phyloP scores from a whole-genome alignment of 2,888 invertebrate genomes.

The Agriopis marginaria region DNA sequence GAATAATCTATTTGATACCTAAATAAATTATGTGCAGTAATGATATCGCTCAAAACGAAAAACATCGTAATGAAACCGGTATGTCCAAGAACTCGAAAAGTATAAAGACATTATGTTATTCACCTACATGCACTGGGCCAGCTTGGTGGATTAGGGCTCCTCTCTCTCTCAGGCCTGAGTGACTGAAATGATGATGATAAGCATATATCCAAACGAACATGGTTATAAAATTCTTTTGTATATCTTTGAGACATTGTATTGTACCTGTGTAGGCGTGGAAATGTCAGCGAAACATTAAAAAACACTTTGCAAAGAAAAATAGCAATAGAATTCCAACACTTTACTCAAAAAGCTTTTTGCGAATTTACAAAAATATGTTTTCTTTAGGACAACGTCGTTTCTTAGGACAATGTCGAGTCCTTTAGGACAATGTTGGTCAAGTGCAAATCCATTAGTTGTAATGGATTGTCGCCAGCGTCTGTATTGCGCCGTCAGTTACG shows the following conservation, averaged over 20 bases:
- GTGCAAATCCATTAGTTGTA: slow-evolving; percentile 63
- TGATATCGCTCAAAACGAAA: too few species aligned
- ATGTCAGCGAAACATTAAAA: slow-evolving; percentile 19
- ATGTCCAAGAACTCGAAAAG: too few species aligned
- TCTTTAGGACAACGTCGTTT: slow-evolving; percentile 23
- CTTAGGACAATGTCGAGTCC: slow-evolving; percentile 31
- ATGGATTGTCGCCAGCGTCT: slow-evolving; percentile 63
- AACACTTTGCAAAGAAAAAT: slow-evolving; percentile 17
- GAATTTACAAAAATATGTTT: slow-evolving; percentile 26
- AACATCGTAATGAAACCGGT: too few species aligned
- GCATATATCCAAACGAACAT: neutral
- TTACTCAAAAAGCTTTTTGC: slow-evolving; percentile 19
- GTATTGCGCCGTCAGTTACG: slow-evolving; percentile 63
- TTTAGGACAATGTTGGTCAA: slow-evolving; percentile 46
- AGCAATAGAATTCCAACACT: slow-evolving; percentile 12
- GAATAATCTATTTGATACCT: too few species aligned
- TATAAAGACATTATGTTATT: too few species aligned
- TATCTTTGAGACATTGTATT: slow-evolving; percentile 5
- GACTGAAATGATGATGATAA: neutral
- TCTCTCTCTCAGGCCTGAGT: too few species aligned
- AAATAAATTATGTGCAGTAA: too few species aligned
- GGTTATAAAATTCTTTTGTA: slow-evolving; percentile 9
- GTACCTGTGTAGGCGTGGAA: slow-evolving; percentile 7
- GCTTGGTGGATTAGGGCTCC: too few species aligned
- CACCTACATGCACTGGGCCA: too few species aligned